These are phyloP conservation scores for Ectobius pallidus DNA, from an alignment of 2,888 invertebrate species.

Conservation along the genomic window DNA sequence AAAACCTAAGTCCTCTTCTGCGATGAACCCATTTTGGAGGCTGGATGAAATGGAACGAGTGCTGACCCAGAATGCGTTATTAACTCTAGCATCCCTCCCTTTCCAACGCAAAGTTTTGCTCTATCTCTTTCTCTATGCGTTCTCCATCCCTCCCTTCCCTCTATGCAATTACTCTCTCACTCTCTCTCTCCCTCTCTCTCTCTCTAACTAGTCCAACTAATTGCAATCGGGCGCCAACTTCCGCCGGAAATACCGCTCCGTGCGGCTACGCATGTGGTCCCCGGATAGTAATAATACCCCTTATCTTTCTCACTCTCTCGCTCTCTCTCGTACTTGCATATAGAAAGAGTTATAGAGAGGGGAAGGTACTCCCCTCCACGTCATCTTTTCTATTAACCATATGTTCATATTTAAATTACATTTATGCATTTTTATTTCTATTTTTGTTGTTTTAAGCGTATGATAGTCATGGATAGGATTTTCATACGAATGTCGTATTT, in stretches of 20 bases:
- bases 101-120: background rate
- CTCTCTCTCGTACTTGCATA: background rate
- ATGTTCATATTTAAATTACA: background rate
- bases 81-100: background rate
- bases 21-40: background rate
- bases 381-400: slow-evolving; percentile 6
- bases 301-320: background rate
- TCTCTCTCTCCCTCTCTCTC: background rate
- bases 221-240: slow-evolving; percentile 10
- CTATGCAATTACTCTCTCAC: background rate
- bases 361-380: background rate
- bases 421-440: background rate
- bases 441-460: too few species aligned
- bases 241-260: background rate
- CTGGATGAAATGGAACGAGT: background rate
- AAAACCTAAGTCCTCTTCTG: too few species aligned
- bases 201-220: slow-evolving; percentile 11
- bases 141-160: background rate
- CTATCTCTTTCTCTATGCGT: background rate
- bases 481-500: too few species aligned
- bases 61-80: slow-evolving; percentile 1
- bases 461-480: too few species aligned
- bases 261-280: background rate
- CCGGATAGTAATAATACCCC: background rate
- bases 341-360: background rate